Conservation (phyloP, 1,140 invertebrate species). For the Luehdorfia chinensis region DNA sequence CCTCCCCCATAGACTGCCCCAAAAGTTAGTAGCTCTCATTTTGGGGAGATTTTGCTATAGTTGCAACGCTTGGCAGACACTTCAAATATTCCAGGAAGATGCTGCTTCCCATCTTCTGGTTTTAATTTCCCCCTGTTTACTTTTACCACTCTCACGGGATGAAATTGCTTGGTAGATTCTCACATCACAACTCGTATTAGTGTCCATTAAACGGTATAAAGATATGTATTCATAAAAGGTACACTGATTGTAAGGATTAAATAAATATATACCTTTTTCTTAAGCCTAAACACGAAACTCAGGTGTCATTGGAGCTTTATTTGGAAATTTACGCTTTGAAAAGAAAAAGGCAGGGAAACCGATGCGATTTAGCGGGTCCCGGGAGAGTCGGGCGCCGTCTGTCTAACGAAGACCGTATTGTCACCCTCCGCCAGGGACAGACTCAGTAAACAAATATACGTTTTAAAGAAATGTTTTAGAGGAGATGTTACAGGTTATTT, state of each 20-base stretch:
- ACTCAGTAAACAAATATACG: conserved; percentile 12
- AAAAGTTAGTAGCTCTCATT: too few relatives aligned
- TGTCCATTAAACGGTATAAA: too few relatives aligned
- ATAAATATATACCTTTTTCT: conserved; percentile 13
- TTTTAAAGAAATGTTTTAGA: not conserved
- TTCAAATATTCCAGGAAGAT: too few relatives aligned
- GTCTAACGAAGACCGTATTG: conserved; percentile 43
- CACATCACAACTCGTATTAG: too few relatives aligned
- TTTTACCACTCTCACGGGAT: too few relatives aligned
- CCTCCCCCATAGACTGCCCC: too few relatives aligned
- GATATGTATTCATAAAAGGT: too few relatives aligned
- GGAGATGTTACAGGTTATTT: conserved; percentile 6
- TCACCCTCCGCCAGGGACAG: conserved; percentile 38
- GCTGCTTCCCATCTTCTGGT: too few relatives aligned
- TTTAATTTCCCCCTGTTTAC: too few relatives aligned
- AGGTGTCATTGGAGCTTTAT: conserved; percentile 15
- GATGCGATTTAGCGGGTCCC: conserved; percentile 56
- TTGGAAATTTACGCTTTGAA: conserved; percentile 18
- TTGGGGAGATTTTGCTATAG: too few relatives aligned
- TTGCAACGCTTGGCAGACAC: too few relatives aligned
- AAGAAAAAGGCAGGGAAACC: conserved; percentile 41
- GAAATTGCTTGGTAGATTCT: too few relatives aligned
- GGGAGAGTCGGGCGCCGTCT: conserved; percentile 29
- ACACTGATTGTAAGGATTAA: not conserved
- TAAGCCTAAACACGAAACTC: conserved; percentile 8